Evolutionary conservation across 1,140 invertebrate species (phyloP).

Genomic region (Camponotus floridanus): DNA sequence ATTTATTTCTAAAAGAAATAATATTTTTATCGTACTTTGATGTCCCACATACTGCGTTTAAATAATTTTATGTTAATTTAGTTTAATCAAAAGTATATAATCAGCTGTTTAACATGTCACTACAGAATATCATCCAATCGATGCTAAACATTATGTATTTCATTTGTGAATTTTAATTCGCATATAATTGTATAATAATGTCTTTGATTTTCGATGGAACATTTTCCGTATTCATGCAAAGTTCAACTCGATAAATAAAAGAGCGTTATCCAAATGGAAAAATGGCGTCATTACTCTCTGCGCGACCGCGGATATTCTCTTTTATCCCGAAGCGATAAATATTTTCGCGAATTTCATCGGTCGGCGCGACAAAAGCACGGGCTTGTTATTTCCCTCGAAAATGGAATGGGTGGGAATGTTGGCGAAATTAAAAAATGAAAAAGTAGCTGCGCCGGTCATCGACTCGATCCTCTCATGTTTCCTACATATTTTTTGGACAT

Average conservation of each 20-base stretch:
- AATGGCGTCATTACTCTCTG: constrained; percentile 60
- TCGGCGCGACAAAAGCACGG: constrained; percentile 35
- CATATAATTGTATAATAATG: background rate
- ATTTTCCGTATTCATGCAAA: background rate
- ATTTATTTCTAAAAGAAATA: background rate
- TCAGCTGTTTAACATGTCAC: background rate
- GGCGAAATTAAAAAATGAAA: constrained; percentile 58
- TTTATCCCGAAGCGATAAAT: constrained; percentile 60
- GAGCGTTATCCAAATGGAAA: constrained; percentile 61
- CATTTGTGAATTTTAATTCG: too few species aligned
- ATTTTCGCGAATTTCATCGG: constrained; percentile 35
- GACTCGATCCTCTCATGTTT: constrained; percentile 35
- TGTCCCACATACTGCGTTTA: background rate
- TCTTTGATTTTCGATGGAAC: background rate
- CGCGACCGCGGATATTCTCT: background rate
- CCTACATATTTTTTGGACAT: background rate
- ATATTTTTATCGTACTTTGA: too few species aligned
- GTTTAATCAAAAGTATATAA: background rate
- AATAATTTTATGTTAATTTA: background rate
- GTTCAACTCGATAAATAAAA: constrained; percentile 61
- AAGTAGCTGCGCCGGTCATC: background rate
- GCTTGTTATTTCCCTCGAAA: constrained; percentile 34
- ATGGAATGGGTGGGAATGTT: constrained; percentile 1
- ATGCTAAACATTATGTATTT: background rate
- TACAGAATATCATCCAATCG: background rate